Base-by-base conservation (phyloP, 2,113 vertebrate species). In the Pygoscelis antarcticus region DNA sequence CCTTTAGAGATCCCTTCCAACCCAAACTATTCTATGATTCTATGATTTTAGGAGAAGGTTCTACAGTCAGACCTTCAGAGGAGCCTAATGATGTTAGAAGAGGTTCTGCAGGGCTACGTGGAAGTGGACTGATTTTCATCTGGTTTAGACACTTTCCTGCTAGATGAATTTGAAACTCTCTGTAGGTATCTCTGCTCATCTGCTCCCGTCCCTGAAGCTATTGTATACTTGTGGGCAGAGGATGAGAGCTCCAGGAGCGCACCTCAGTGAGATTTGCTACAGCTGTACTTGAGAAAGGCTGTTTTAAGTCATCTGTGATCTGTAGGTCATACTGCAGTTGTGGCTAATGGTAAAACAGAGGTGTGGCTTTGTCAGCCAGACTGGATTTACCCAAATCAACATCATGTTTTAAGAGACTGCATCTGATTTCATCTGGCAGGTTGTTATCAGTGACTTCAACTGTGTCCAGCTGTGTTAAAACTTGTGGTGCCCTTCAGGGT, bases 201-300 rank as follows among this genome's bases (percentile, higher is more conserved):
- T 57, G 6, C 26, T 40, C 7, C 30, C 5, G 9, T n/a, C 34
- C 23, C 21, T 51, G 47, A 75, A 78, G 30, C 23, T 87, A 9
- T 30, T 30, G 16, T 8, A 23, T 19, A 13, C 6, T 1, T 0
- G 0, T 10, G 36, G 14, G 27, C 51, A 57, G 75, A 82, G 30
- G 13, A 42, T 38, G 18, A 38, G 16, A 42, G 6, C 16, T 69
- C 15, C 40, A 47, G 36, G 34, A 51, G 34, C 7, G 4, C 51
- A 44, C 26, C 62, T 51, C 34, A 7, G 12, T 32, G 60, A 52
- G 15, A 17, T 75, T 83, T 89, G 25, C 9, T 69, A 11, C 12
- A 61, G 27, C 18, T 77, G 23, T 18, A 14, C 18, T 47, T 72
- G 27, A 72, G 19, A 92, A 46, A 68, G 10, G 22, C 13, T 68